These are phyloP conservation scores for Heliothis virescens DNA, from an alignment of 1,140 invertebrate species.

Conservation along the genomic window DNA sequence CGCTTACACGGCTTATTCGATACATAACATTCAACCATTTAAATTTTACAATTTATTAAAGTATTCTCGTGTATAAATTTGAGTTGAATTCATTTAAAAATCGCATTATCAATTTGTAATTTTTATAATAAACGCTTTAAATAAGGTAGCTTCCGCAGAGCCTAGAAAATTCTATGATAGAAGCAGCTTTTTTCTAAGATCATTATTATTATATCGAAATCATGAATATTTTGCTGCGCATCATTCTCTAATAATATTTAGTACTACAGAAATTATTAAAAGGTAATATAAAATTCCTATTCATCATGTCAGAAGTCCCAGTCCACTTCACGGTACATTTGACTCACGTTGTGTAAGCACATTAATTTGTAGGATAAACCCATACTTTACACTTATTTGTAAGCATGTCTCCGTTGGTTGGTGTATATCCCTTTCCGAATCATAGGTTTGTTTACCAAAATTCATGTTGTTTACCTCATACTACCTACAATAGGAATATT, in stretches of 20 bases:
- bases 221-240: slow-evolving; percentile 67
- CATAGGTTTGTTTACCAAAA: too few species aligned
- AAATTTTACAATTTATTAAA: slow-evolving; percentile 28
- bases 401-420: slow-evolving; percentile 46
- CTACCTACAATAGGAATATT: too few species aligned
- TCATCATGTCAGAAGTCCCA: background rate
- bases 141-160: slow-evolving; percentile 44
- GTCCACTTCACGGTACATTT: slow-evolving; percentile 36
- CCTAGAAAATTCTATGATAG: slow-evolving; percentile 23
- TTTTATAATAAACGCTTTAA: slow-evolving; percentile 30
- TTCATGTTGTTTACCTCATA: too few species aligned
- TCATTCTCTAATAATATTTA: slow-evolving; percentile 43
- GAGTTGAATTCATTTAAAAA: slow-evolving; percentile 9
- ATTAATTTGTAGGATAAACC: slow-evolving; percentile 35
- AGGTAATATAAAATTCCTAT: slow-evolving; percentile 2
- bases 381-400: slow-evolving; percentile 38
- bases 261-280: slow-evolving; percentile 10
- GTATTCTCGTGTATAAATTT: slow-evolving; percentile 24
- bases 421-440: slow-evolving; percentile 11
- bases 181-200: slow-evolving; percentile 44
- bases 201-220: slow-evolving; percentile 47
- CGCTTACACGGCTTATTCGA: slow-evolving; percentile 68
- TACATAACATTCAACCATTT: slow-evolving; percentile 56
- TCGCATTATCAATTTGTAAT: slow-evolving; percentile 42
- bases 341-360: slow-evolving; percentile 39